Base-by-base conservation (phyloP, 1,140 invertebrate species). In the Wasmannia auropunctata region DNA sequence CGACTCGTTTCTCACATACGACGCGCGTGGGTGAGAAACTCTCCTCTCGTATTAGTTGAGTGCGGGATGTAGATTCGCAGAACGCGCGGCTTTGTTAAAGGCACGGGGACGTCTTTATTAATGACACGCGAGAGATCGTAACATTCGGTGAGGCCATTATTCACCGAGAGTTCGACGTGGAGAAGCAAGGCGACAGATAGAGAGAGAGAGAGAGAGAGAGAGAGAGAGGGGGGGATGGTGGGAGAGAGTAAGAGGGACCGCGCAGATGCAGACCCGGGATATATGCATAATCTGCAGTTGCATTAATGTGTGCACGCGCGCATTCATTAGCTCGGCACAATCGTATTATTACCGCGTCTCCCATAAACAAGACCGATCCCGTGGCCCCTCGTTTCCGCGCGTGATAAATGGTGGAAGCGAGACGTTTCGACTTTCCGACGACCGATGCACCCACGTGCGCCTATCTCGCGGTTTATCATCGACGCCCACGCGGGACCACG, bases 321-420 rank as follows among this genome's bases (percentile, higher is more conserved):
- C 85, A 81, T 81, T 88, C 77, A 75, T 88, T 88, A 88, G 62
- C 85, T 28, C 37, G 34, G 86, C 56, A 58, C 86, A 72, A 88
- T 89, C 81, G 74, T 81, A 88, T 89, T 86, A 89, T 88, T 89
- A 86, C 51, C 83, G 49, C 31, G 81, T 77, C 72, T 28, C 67
- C 60, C 60, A 76, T 56, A 76, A 79, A 86, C 86, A 72, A 69
- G 74, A 69, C 86, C 49, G 63, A 49, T 84, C 80, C 86, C 40
- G 77, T 43, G 49, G 40, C 34, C 70, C 40, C 77, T 80, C 81
- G 60, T 74, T 86, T 75, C 49, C 58, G 51, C 16, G 81, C 16
- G 49, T 88, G 83, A 88, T 86, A 65, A 89, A 89, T 86, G 83
- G 70, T 37, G 37, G 62, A 76, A 56, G 81, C 87, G 28, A 46